A percentile compares a stretch with the other conserved stretches of the same genome.
Evolutionary conservation across 2,888 invertebrate genomes (phyloP).

Genomic region (Xanthia togata): DNA sequence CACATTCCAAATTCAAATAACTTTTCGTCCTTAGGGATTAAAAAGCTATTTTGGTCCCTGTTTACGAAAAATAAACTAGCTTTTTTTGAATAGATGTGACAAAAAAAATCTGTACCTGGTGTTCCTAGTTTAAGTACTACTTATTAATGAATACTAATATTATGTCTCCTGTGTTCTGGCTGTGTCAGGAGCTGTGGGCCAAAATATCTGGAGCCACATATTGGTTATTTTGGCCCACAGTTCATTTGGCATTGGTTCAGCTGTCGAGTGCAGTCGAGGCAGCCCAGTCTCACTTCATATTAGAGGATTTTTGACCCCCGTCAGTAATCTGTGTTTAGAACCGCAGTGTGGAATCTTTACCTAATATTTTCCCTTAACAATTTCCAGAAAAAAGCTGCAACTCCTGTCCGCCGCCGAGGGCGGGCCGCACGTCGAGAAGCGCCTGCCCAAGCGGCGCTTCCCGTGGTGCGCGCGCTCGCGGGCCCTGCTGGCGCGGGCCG

Average conservation of each 20-base stretch:
- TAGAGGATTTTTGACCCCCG: neutral
- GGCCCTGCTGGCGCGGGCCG: slow-evolving; percentile 68
- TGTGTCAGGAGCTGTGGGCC: neutral
- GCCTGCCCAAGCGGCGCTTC: slow-evolving; percentile 93
- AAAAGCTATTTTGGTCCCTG: too few relatives aligned
- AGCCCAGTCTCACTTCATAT: neutral
- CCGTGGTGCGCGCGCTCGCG: slow-evolving; percentile 91
- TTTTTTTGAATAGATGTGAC: too few relatives aligned
- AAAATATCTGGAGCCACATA: too few relatives aligned
- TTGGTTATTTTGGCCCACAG: neutral
- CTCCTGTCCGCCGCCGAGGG: slow-evolving; percentile 75
- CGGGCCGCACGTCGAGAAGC: slow-evolving; percentile 89
- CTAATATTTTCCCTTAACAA: too few relatives aligned
- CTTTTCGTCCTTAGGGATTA: too few relatives aligned
- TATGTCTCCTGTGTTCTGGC: neutral
- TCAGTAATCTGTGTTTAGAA: neutral
- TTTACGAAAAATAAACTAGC: too few relatives aligned
- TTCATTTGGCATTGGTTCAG: neutral
- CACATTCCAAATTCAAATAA: too few relatives aligned
- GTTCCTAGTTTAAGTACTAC: neutral
- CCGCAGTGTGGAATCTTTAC: neutral
- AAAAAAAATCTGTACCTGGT: too few relatives aligned
- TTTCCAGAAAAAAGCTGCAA: slow-evolving; percentile 83
- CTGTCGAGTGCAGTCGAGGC: neutral
- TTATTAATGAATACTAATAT: neutral